phyloP scores from a whole-genome alignment of 2,113 vertebrate species.

The Probosciger aterrimus region DNA sequence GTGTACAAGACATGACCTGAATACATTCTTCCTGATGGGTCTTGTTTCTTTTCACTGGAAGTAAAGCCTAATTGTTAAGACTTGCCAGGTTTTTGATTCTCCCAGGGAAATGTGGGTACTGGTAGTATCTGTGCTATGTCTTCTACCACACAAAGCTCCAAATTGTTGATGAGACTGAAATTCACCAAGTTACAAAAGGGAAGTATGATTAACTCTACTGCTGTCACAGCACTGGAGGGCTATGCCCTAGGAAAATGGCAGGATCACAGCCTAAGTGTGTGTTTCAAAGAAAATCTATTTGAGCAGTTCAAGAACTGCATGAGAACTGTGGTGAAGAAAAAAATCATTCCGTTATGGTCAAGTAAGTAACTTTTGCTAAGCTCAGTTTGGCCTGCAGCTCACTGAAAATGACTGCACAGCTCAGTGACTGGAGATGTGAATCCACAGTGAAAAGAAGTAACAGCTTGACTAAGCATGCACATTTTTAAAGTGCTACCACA shows the following conservation, averaged over 20 bases:
- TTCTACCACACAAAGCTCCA: not conserved
- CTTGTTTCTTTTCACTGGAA: not conserved
- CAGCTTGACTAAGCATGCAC: not conserved
- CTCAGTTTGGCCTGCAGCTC: not conserved
- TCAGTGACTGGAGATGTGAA: not conserved
- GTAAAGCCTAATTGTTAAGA: not conserved
- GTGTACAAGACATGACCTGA: not conserved
- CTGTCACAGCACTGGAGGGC: not conserved
- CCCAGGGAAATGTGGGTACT: not conserved
- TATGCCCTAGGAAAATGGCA: not conserved
- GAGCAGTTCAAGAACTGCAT: not conserved
- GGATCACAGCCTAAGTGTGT: not conserved
- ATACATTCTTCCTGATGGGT: not conserved
- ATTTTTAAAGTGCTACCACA: not conserved
- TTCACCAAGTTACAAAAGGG: not conserved
- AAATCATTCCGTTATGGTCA: accelerated
- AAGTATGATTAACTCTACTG: not conserved
- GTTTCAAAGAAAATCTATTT: not conserved
- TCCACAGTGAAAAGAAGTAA: not conserved
- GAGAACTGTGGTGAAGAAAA: not conserved
- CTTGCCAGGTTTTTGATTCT: not conserved
- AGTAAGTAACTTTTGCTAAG: not conserved
- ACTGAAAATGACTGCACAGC: not conserved
- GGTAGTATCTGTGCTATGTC: not conserved
- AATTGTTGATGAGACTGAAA: not conserved